Evolutionary conservation across 2,797 vertebrate genomes (phyloP), one percentile per base, ranked within the genome.

Genomic region (Smutsia temminckii): DNA sequence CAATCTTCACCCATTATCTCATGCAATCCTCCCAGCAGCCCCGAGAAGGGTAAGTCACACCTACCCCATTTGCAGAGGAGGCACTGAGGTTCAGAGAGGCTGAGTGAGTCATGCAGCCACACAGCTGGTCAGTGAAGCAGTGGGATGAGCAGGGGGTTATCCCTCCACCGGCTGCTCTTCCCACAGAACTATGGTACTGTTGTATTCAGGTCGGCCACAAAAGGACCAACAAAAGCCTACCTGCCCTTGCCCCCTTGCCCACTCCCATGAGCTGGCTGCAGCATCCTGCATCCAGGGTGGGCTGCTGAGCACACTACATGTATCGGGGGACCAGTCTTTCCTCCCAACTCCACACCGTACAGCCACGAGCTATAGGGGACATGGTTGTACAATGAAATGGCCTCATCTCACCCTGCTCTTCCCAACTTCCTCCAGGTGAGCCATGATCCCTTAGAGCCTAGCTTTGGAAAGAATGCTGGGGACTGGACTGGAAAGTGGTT

Each of bases 31-130:
- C n/a, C 37, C 25, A 87, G 55, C 1, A 53, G 29, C 10, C 32
- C 37, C 0, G 0, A 40, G 51, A 55, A 32, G n/a, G 49, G 6
- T 16, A 6, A 51, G 27, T 40, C 8, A 1, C 21, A 55, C 18
- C 18, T 71, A 34, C 21, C 66, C 84, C 57, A 16, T 16, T 20
- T 68, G 53, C 69, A 84, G 74, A 63, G 6, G 21, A 74, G 61
- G 83, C 12, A 16, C 5, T 42, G 93, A 86, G 79, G 69, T 69
- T 86, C 51, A 55, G 40, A 32, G 21, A 66, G 49, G 34, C 13
- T 29, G 86, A n/a, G 55, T 49, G 63, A 80, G 53, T 64, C 63
- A 18, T 1, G 20, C 4, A 2, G 77, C 11, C 55, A 59, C 18
- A n/a, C 2, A 68, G 55, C 81, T 5, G 0, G 11, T 78, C 21